Conservation (phyloP, 2,888 invertebrate genomes). For the Melanargia galathea region DNA sequence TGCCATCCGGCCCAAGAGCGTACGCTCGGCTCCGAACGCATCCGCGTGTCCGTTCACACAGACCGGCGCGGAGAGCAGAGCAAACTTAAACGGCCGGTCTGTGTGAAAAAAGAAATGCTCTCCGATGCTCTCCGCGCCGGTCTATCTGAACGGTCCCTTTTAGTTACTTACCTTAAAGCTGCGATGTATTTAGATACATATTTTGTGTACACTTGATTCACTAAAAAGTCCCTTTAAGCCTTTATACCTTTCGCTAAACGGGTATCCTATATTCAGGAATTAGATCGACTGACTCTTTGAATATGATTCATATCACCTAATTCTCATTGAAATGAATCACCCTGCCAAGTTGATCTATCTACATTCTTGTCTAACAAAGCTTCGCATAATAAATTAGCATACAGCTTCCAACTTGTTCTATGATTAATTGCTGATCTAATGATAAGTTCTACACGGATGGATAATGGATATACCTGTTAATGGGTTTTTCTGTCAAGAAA, state of each 20-base stretch:
- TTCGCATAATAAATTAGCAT: constrained; percentile 12
- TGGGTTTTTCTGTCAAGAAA: too few relatives aligned
- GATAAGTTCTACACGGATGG: neutral
- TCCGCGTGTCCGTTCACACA: too few relatives aligned
- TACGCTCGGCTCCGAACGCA: too few relatives aligned
- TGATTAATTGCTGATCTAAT: constrained; percentile 8
- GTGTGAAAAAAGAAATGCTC: too few relatives aligned
- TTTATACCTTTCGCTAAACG: neutral
- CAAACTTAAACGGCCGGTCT: too few relatives aligned
- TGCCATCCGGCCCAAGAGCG: too few relatives aligned
- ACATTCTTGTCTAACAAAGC: constrained; percentile 14
- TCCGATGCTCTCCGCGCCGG: too few relatives aligned
- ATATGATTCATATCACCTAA: constrained; percentile 13
- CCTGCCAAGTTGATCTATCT: neutral
- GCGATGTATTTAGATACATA: too few relatives aligned
- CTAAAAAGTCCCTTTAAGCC: neutral
- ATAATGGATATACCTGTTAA: neutral
- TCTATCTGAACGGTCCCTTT: too few relatives aligned
- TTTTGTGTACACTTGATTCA: neutral
- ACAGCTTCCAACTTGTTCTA: neutral
- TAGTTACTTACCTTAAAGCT: too few relatives aligned
- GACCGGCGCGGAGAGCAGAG: too few relatives aligned
- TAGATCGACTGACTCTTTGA: neutral
- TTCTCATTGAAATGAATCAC: constrained; percentile 5
- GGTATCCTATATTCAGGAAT: constrained; percentile 1